These are phyloP conservation scores for Myanophis thanlyinensis DNA, from an alignment of 2,113 vertebrate genomes.

Conservation along the genomic window DNA sequence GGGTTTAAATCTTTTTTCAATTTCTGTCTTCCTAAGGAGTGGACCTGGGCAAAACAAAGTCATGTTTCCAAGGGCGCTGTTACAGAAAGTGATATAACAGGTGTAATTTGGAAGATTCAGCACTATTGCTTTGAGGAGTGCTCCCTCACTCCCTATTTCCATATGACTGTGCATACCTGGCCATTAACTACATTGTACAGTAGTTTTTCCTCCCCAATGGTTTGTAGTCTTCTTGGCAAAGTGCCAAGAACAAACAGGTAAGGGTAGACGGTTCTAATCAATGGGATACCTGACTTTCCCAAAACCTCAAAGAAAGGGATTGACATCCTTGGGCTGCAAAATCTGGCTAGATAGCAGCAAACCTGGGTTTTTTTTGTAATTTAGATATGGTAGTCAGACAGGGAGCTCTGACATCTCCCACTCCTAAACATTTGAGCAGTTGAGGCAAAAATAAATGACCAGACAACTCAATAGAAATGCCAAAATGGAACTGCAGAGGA, in stretches of 20 bases:
- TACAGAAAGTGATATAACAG: background rate
- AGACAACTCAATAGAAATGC: background rate
- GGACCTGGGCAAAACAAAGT: background rate
- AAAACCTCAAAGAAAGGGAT: background rate
- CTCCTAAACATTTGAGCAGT: background rate
- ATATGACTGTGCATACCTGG: background rate
- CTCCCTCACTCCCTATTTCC: background rate
- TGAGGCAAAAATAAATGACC: background rate
- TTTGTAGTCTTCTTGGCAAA: background rate
- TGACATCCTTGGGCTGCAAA: background rate
- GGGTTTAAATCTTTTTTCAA: background rate
- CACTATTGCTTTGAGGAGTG: background rate
- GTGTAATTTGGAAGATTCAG: background rate
- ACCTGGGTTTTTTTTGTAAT: background rate
- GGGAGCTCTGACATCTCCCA: background rate
- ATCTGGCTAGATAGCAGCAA: background rate
- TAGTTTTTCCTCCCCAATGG: background rate
- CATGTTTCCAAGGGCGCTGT: background rate
- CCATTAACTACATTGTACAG: background rate
- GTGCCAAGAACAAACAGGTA: background rate
- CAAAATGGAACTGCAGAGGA: background rate
- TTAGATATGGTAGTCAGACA: background rate
- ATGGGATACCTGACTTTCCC: background rate
- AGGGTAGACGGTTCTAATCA: background rate
- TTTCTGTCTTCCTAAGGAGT: background rate